A percentile compares a stretch with the other conserved stretches of the same genome.
phyloP scores from a whole-genome alignment of 2,888 invertebrate genomes.

The Eristalis tenax region DNA sequence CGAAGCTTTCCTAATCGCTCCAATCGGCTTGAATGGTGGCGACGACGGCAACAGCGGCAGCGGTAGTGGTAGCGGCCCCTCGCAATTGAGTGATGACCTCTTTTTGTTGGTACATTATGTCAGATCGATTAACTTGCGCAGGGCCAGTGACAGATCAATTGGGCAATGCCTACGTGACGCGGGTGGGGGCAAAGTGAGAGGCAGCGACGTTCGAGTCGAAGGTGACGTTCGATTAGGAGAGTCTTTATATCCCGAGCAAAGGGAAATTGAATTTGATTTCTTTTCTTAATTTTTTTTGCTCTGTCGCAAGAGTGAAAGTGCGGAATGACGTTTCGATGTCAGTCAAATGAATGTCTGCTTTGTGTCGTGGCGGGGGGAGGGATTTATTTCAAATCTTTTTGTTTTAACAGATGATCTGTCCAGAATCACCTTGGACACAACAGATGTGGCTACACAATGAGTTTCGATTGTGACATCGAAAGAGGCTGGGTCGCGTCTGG shows the following conservation, averaged over 20 bases:
- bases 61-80: not conserved
- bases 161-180: constrained; percentile 3
- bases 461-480: not conserved
- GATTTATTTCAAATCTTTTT: not conserved
- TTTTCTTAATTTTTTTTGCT: not conserved
- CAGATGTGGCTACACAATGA: no score
- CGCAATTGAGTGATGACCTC: constrained; percentile 61
- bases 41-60: no score
- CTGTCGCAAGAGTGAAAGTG: constrained; percentile 1
- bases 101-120: constrained; percentile 45
- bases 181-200: no score
- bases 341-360: not conserved
- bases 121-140: constrained; percentile 22
- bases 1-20: constrained; percentile 43
- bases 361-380: not conserved
- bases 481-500: not conserved
- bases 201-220: not conserved
- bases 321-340: constrained; percentile 5
- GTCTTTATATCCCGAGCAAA: constrained; percentile 8
- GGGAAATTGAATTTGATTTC: not conserved
- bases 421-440: not conserved
- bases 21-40: constrained; percentile 33
- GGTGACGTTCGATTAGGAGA: constrained; percentile 25
- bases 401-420: not conserved
- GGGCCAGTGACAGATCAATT: constrained; percentile 14